phyloP scores from a whole-genome alignment of 2,113 vertebrate genomes.

The Oxygymnocypris stewartii region DNA sequence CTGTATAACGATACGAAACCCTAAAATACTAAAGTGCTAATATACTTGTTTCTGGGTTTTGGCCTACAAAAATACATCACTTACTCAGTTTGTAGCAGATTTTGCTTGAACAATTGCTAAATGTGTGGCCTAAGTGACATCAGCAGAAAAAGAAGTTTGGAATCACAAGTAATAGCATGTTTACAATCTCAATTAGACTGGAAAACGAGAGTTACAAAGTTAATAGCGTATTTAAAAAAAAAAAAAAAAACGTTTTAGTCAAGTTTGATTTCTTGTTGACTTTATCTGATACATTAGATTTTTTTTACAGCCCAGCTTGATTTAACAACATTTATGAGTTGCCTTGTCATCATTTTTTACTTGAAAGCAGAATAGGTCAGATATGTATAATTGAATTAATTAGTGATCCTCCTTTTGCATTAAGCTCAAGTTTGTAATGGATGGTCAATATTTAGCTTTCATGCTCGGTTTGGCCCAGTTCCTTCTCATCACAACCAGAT shows the following conservation, averaged over 20 bases:
- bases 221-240: neutral
- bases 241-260: neutral
- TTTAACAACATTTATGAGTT: neutral
- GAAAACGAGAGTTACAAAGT: neutral
- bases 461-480: neutral
- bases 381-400: neutral
- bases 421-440: slow-evolving; percentile 1
- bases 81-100: no score
- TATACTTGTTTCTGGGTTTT: no score
- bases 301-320: neutral
- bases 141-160: no score
- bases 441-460: slow-evolving; percentile 6
- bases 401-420: slow-evolving; percentile 4
- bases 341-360: neutral
- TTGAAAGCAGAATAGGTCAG: neutral
- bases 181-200: neutral
- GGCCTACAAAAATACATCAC: no score
- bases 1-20: neutral
- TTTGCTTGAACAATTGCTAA: neutral
- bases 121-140: neutral
- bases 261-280: neutral
- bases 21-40: no score
- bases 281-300: neutral
- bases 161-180: no score
- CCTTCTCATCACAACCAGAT: neutral